These are phyloP conservation scores for Balearica regulorum DNA, from an alignment of 2,797 vertebrate species.

Conservation along the genomic window DNA sequence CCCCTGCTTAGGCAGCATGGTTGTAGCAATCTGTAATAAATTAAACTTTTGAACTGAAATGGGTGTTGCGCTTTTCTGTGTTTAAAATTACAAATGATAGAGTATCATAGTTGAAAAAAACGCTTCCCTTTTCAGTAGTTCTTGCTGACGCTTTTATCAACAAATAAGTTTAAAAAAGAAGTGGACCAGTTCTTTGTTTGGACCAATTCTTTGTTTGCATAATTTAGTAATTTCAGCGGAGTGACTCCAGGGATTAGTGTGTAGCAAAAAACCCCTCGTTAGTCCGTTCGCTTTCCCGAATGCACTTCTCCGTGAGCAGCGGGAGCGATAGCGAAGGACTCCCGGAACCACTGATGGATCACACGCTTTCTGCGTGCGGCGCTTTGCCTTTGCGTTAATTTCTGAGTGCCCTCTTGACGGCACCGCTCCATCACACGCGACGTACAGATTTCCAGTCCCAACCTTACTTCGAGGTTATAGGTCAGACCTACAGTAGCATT, in stretches of 20 bases:
- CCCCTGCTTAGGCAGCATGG: neutral
- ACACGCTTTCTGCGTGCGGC: neutral
- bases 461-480: neutral
- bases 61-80: neutral
- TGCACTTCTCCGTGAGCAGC: neutral
- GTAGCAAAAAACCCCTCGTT: neutral
- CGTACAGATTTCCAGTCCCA: neutral
- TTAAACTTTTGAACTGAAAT: neutral
- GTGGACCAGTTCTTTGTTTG: neutral
- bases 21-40: neutral
- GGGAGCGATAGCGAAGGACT: accelerated
- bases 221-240: neutral
- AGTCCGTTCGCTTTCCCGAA: neutral
- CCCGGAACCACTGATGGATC: too few species aligned
- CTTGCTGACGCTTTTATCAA: neutral
- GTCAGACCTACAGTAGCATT: neutral
- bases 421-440: neutral
- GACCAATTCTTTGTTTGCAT: neutral
- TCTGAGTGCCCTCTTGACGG: neutral
- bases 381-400: too few species aligned
- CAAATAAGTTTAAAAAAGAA: neutral
- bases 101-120: neutral
- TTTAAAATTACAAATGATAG: neutral
- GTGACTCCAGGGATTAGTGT: neutral
- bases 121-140: neutral